Base-by-base conservation (phyloP, 2,888 invertebrate species). In the Strigamia crassipes region DNA sequence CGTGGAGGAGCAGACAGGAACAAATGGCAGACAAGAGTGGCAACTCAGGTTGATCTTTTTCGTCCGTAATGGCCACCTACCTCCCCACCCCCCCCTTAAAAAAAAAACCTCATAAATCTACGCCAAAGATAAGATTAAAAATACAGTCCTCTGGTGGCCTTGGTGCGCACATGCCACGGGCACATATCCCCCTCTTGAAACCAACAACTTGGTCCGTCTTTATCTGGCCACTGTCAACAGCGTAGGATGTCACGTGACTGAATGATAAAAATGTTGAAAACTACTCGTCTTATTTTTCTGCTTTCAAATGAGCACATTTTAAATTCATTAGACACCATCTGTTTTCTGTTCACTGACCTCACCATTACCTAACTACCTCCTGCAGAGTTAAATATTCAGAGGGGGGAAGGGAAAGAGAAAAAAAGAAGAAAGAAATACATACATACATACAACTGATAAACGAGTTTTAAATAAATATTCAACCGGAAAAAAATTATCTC, bases 251-350 rank as follows among this genome's bases (percentile, higher is more conserved):
- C 38, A 38, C 38, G 38, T 38, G 38, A 38, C 38, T 38, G 6
- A 38, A 38, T 10, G 38, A 38, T 38, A 38, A 38, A 38, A 38
- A 38, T 38, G 38, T 10, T 38, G 6, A 10, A 38, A 38, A 38
- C 38, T 38, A 38, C 38, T 38, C 38, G 38, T 38, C 9, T 38
- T 38, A 38, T 38, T 51, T 51, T 51, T 18, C 51, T 51, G 51
- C 51, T 51, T 18, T 0, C 51, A 51, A 51, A 51, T 18, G 51
- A 51, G 51, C 51, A 51, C 51, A 51, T 51, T 51, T 51, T 13
- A 51, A 51, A 51, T 51, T 51, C 51, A 51, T 51, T 51, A 51
- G n/a, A 51, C 15, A 51, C 51, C 51, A 51, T 51, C 51, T 51
- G 51, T 13, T 51, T 46, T 51, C 51, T 51, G 51, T 51, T 51